Evolutionary conservation across 2,113 vertebrate species (phyloP), one percentile per base, ranked within the genome.

Genomic region (Poecilia latipinna): DNA sequence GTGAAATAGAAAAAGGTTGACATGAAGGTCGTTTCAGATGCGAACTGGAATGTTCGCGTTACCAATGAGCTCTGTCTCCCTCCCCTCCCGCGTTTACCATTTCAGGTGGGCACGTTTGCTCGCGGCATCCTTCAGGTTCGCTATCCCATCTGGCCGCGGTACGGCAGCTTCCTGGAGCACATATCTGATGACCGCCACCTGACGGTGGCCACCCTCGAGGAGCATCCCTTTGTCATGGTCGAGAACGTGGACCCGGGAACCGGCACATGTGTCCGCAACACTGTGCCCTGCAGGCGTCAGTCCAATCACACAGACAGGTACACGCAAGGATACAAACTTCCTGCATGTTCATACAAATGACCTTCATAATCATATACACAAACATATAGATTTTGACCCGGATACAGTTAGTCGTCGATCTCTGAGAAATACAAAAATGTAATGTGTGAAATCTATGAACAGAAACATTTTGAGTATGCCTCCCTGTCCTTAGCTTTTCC

Each of bases 91-190:
- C 44, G 1, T 15, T 78, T 33, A 12, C 31, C 75, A 70, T 48
- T 65, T 6, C 93, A 99, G 98, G 98, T 99, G 81, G 98, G 98
- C 13, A 97, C 93, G 33, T 98, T 95, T 77, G 95, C 97, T 51
- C 94, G 91, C 11, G 97, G 97, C 13, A 93, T 99, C 89, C 95
- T 99, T 62, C 96, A 97, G 84, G 97, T 98, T 89, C 97, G 98
- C 74, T 98, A 99, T 82, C 97, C 98, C 0, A 97, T 99, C 31
- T 99, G 98, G 98, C 98, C 98, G 29, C 96, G 98, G 15, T 99
- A 97, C 0, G 96, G 97, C 29, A 94, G 93, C 86, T 96, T 95
- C 85, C 92, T 97, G 88, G 97, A 99, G 88, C 96, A 96, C 0
- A 96, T 98, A 89, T 94, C 95, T 0, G 98, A 99, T 66, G 97